These are phyloP conservation scores for Condylura cristata DNA, from an alignment of 2,113 vertebrate species.

Conservation along the genomic window DNA sequence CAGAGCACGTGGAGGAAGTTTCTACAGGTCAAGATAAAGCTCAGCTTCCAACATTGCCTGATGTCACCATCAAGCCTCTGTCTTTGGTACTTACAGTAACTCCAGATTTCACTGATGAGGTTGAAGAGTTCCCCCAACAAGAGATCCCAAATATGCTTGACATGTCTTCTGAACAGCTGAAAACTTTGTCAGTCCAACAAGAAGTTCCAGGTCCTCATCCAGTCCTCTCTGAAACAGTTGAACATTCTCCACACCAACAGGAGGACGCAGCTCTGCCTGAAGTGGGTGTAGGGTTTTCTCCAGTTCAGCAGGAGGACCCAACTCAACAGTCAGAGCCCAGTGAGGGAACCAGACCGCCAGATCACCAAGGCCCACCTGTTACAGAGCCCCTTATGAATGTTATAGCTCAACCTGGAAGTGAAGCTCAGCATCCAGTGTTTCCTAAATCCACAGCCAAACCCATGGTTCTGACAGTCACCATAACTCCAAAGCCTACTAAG, in stretches of 20 bases:
- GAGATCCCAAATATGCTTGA: not conserved
- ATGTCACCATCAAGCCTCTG: not conserved
- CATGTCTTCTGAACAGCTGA: not conserved
- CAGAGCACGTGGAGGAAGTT: not conserved
- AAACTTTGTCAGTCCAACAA: not conserved
- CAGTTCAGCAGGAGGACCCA: not conserved
- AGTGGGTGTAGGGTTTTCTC: not conserved
- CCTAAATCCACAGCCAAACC: no score
- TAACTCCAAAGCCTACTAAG: no score
- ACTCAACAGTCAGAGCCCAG: no score
- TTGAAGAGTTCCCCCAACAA: not conserved
- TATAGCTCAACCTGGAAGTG: no score
- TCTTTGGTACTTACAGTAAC: not conserved
- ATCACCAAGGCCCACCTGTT: not conserved
- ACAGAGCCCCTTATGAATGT: no score
- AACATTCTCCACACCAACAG: not conserved
- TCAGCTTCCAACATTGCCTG: not conserved
- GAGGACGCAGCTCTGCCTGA: no score
- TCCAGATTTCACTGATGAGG: not conserved
- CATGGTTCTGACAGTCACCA: no score
- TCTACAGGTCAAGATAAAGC: not conserved
- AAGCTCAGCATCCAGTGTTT: no score
- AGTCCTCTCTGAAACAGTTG: not conserved
- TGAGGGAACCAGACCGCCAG: not conserved
- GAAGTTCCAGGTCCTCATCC: not conserved